Conservation (phyloP, 1,140 invertebrate species). For the Halyomorpha halys region DNA sequence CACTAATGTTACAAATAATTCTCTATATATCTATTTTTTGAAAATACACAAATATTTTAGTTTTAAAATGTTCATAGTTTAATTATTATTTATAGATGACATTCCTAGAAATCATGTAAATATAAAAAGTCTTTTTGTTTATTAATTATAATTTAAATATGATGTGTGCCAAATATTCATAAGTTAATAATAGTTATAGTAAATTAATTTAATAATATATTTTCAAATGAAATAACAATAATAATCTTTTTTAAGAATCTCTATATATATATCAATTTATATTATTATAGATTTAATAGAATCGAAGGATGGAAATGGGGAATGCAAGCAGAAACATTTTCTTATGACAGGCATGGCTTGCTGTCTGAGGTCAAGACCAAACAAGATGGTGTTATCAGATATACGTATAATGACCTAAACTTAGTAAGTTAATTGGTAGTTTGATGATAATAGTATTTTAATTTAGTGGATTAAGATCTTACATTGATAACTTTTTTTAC, state of each 20-base stretch:
- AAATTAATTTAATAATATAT: too few species aligned
- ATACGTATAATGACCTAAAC: constrained; percentile 74
- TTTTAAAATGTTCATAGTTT: too few species aligned
- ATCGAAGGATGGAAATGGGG: constrained; percentile 90
- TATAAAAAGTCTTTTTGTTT: too few species aligned
- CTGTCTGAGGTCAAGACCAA: constrained; percentile 70
- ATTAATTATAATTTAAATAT: not conserved
- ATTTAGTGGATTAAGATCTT: not conserved
- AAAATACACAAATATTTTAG: too few species aligned
- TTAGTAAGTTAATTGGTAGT: constrained; percentile 38
- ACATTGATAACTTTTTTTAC: constrained; percentile 4
- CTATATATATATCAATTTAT: not conserved
- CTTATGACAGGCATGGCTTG: constrained; percentile 75
- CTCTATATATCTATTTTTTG: too few species aligned
- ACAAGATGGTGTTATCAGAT: constrained; percentile 64
- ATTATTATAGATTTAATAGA: constrained; percentile 58
- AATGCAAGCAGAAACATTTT: constrained; percentile 68
- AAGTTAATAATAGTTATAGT: too few species aligned
- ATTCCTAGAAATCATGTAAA: too few species aligned
- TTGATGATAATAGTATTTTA: not conserved
- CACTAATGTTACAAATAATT: too few species aligned
- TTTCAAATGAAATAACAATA: too few species aligned
- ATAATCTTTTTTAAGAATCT: too few species aligned
- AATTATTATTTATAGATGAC: too few species aligned
- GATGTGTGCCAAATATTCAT: constrained; percentile 8